A percentile compares a stretch with the other conserved stretches of the same genome.
Evolutionary conservation across 2,888 invertebrate genomes (phyloP).

Genomic region (Branchellion lobata): DNA sequence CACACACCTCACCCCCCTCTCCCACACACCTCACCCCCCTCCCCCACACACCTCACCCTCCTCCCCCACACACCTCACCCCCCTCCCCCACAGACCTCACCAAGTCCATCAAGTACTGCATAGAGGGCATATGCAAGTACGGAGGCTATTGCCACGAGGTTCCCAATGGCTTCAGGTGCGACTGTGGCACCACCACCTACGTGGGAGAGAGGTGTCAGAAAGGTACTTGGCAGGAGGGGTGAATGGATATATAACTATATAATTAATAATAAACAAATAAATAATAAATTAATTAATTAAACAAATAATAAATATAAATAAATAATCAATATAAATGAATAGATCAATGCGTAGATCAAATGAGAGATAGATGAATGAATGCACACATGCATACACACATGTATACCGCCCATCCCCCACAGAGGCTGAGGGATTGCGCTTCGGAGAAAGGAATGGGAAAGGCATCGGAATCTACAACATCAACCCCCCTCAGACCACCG

Average conservation of each 20-base stretch:
- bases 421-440: constrained; percentile 57
- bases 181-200: constrained; percentile 58
- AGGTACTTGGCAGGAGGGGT: constrained; percentile 50
- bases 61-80: not conserved
- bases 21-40: no score
- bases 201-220: constrained; percentile 55
- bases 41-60: not conserved
- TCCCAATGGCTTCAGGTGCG: constrained; percentile 53
- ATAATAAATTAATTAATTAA: no score
- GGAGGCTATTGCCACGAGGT: constrained; percentile 54
- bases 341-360: no score
- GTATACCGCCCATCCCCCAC: constrained; percentile 22
- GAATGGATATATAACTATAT: not conserved
- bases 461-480: constrained; percentile 56
- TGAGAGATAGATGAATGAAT: no score
- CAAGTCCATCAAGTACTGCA: constrained; percentile 49
- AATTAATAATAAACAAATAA: no score
- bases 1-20: no score
- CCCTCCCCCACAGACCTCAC: not conserved
- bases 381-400: no score
- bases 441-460: constrained; percentile 52
- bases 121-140: constrained; percentile 53
- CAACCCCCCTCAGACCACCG: constrained; percentile 50
- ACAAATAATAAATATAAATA: no score
- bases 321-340: no score